Evolutionary conservation across 1,140 invertebrate species (phyloP).

Genomic region (Diachasmimorpha longicaudata): DNA sequence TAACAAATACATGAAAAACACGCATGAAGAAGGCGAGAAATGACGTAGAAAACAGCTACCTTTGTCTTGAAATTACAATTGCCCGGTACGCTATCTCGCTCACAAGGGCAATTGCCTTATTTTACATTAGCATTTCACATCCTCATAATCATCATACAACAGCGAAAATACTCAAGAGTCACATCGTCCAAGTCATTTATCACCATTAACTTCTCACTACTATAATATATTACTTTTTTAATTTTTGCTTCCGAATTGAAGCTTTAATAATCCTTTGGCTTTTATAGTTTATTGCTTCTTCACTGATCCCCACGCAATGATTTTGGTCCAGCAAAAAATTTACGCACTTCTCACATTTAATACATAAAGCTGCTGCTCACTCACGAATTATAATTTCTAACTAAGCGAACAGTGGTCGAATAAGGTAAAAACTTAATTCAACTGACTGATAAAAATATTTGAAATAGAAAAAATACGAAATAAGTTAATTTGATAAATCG

Average conservation of each 20-base stretch:
- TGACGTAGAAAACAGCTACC: conserved; percentile 48
- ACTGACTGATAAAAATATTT: neutral
- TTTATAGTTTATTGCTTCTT: neutral
- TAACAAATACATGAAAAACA: conserved; percentile 54
- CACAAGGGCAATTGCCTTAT: conserved; percentile 16
- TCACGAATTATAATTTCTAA: neutral
- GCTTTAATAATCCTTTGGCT: conserved; percentile 2
- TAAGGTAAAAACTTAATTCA: neutral
- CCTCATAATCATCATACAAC: conserved; percentile 27
- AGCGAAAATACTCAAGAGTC: conserved; percentile 23
- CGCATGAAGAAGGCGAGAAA: conserved; percentile 43
- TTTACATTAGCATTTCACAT: conserved; percentile 31
- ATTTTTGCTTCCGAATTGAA: too few relatives aligned
- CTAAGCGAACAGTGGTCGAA: neutral
- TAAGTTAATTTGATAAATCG: neutral
- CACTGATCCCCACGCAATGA: neutral
- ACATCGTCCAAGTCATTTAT: neutral
- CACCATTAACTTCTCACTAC: neutral
- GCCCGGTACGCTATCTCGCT: neutral
- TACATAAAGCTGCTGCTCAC: neutral
- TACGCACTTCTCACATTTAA: neutral
- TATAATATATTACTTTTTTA: neutral
- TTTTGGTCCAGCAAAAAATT: conserved; percentile 13
- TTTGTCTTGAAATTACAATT: conserved; percentile 37
- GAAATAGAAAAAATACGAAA: neutral